Evolutionary conservation across 2,113 vertebrate species (phyloP).

Genomic region (Miniopterus natalensis): DNA sequence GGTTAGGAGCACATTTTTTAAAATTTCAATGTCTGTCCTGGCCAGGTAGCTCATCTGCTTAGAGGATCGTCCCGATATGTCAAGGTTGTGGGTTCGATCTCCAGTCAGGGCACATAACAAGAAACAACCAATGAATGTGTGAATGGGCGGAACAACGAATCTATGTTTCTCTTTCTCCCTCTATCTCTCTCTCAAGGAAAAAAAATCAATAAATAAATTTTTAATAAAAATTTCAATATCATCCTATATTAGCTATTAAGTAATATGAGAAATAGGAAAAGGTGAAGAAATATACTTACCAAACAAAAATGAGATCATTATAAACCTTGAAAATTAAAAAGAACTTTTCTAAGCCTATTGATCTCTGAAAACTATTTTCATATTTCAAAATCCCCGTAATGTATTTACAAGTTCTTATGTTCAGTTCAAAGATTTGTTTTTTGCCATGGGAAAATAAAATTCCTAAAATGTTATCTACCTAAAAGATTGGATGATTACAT

Average conservation of each 20-base stretch:
- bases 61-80: background rate
- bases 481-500: background rate
- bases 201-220: background rate
- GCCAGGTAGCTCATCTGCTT: background rate
- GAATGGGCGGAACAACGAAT: background rate
- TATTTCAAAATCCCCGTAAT: background rate
- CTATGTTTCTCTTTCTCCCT: background rate
- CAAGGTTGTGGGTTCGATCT: background rate
- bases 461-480: background rate
- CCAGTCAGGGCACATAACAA: background rate
- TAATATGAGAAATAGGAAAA: conserved; percentile 20
- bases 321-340: conserved; percentile 22
- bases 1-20: background rate
- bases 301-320: background rate
- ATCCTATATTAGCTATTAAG: background rate
- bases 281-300: background rate
- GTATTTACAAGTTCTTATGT: background rate
- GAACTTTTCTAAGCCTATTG: background rate
- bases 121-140: background rate
- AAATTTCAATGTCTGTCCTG: background rate
- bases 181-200: background rate
- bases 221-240: background rate
- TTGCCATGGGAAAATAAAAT: background rate
- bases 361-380: conserved; percentile 31
- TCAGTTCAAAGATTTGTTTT: conserved; percentile 13